A percentile compares a stretch with the other conserved stretches of the same genome.
Evolutionary conservation across 2,797 vertebrate species (phyloP).

Genomic region (Sorex maritimensis): DNA sequence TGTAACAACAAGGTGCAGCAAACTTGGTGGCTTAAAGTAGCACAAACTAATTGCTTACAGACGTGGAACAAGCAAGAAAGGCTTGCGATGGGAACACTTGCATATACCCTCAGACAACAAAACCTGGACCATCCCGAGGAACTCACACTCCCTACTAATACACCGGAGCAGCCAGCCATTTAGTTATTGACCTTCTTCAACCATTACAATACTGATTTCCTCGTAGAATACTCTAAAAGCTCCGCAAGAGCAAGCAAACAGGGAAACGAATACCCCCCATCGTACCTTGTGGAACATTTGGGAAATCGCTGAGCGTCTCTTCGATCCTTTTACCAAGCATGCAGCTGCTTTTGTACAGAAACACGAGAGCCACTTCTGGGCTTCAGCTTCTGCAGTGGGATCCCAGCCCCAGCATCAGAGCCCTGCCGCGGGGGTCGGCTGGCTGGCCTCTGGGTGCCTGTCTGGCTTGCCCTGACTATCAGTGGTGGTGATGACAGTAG

Average conservation of each 20-base stretch:
- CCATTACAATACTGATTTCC: background rate
- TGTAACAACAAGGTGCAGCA: background rate
- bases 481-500: background rate
- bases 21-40: too few relatives aligned
- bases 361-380: background rate
- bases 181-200: background rate
- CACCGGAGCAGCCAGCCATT: background rate
- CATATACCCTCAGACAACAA: background rate
- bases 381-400: background rate
- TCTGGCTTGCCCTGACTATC: background rate
- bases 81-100: background rate
- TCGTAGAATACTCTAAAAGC: background rate
- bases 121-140: background rate
- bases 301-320: too few relatives aligned
- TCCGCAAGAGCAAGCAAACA: background rate
- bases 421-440: background rate
- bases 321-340: background rate
- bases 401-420: background rate
- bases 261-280: background rate
- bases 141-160: background rate
- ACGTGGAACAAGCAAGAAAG: background rate
- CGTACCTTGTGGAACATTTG: background rate
- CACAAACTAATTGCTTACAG: background rate
- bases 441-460: background rate
- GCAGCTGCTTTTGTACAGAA: background rate